A percentile compares a stretch with the other conserved stretches of the same genome.
Conservation (phyloP, 2,888 invertebrate genomes). For the Gerris lacustris region DNA sequence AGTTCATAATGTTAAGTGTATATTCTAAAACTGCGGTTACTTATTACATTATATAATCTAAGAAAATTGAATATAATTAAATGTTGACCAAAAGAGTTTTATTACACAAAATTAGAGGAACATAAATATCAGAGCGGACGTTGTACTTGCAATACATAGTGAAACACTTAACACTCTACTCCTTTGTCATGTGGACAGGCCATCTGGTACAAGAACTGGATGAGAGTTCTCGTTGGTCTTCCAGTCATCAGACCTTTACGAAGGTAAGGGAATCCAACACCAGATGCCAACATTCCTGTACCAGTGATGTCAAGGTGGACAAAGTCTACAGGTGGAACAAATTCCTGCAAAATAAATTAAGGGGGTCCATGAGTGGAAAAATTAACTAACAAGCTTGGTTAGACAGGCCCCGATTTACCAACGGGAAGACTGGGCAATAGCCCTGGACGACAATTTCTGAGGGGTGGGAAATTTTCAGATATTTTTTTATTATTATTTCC, state of each 20-base stretch:
- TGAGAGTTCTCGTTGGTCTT: conserved; percentile 49
- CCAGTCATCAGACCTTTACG: conserved; percentile 51
- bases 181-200: conserved; percentile 26
- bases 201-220: conserved; percentile 42
- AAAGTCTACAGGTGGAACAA: conserved; percentile 21
- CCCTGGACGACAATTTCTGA: background rate
- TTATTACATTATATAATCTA: too few species aligned
- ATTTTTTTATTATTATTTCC: too few species aligned
- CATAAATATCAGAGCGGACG: too few species aligned
- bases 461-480: too few species aligned
- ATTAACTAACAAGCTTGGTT: background rate
- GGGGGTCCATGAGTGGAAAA: background rate
- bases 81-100: too few species aligned
- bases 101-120: too few species aligned
- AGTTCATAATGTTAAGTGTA: too few species aligned
- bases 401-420: background rate
- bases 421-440: too few species aligned
- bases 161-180: conserved; percentile 20
- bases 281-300: conserved; percentile 47
- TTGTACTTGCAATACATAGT: background rate
- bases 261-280: conserved; percentile 46
- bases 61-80: too few species aligned
- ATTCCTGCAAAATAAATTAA: conserved; percentile 17
- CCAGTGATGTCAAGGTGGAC: conserved; percentile 25
- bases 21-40: too few species aligned